Base-by-base conservation (phyloP, 1,140 invertebrate species). In the Varroa destructor region DNA sequence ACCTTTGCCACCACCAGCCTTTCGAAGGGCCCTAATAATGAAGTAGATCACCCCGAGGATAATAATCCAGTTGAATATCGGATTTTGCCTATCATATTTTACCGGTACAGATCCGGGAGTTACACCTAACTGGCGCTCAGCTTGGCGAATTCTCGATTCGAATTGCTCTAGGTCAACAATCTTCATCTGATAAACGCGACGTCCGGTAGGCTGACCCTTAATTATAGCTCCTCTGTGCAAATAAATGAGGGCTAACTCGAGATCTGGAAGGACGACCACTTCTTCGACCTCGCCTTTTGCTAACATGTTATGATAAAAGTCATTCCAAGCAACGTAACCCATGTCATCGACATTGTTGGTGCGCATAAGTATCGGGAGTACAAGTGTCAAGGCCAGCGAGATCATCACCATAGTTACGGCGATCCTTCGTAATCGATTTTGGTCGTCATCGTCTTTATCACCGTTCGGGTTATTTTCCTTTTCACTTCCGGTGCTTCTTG, bases 241-340 rank as follows among this genome's bases (percentile, higher is more conserved):
- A 73, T 88, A 85, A 72, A 95, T 89, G 0, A 87, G 88, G 12
- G 91, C 90, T 74, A 89, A 84, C 77, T 91, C 89, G 74, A 87
- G 80, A 77, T 89, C 88, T 1, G 91, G 91, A 55, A 86, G 82
- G 0, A 95, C 85, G 75, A 91, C 87, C 58, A 96, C 81, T 80
- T 91, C 86, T 78, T 91, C 86, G 0, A 95, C 91, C 84, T 96
- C 91, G 36, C 93, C 92, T 81, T 91, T 91, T 0, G 87, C 85
- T 57, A 96, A 79, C 89, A 96, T 91, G 72, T 92, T 87, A 79
- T 93, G 87, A 1, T 93, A 84, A 83, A 96, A 95, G 82, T 96
- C 92, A 82, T 93, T 91, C 92, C 92, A 96, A 1, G 51, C 1
- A 0, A 67, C 61, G 40, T 67, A 42, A 25, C 25, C 25, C 25